Conservation (phyloP, 2,888 invertebrate genomes). For the Boloria selene region DNA sequence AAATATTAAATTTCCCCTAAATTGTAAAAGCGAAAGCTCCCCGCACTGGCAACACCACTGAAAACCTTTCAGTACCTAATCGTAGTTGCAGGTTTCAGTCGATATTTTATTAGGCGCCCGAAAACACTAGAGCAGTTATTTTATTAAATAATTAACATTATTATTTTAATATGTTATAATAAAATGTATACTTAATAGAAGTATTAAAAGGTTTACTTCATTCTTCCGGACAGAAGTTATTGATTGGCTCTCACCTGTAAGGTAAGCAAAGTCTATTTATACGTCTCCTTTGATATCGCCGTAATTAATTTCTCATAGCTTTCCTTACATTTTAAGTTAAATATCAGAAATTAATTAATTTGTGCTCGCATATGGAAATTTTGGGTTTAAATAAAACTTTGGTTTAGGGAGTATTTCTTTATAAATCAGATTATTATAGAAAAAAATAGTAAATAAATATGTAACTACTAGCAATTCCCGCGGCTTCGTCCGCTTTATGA, state of each 20-base stretch:
- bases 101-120: conserved; percentile 51
- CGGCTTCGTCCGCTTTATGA: too few relatives aligned
- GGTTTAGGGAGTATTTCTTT: too few relatives aligned
- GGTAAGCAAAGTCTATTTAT: conserved; percentile 17
- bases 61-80: conserved; percentile 37
- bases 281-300: conserved; percentile 2
- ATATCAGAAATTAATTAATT: too few relatives aligned
- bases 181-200: not conserved
- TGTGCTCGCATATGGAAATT: too few relatives aligned
- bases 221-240: conserved; percentile 5
- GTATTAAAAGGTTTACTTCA: conserved; percentile 2
- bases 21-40: conserved; percentile 21
- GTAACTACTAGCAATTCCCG: too few relatives aligned
- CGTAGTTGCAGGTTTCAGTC: conserved; percentile 50
- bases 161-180: not conserved
- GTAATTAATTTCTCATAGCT: not conserved
- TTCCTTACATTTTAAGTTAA: too few relatives aligned
- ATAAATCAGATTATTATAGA: too few relatives aligned
- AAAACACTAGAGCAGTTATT: conserved; percentile 25
- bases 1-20: conserved; percentile 18
- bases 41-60: conserved; percentile 39
- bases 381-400: too few relatives aligned
- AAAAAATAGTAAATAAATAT: too few relatives aligned
- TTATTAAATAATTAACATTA: not conserved
- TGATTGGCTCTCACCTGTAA: conserved; percentile 14